Base-by-base conservation (phyloP, 1,140 invertebrate genomes). In the Hyposmocoma kahamanoa region DNA sequence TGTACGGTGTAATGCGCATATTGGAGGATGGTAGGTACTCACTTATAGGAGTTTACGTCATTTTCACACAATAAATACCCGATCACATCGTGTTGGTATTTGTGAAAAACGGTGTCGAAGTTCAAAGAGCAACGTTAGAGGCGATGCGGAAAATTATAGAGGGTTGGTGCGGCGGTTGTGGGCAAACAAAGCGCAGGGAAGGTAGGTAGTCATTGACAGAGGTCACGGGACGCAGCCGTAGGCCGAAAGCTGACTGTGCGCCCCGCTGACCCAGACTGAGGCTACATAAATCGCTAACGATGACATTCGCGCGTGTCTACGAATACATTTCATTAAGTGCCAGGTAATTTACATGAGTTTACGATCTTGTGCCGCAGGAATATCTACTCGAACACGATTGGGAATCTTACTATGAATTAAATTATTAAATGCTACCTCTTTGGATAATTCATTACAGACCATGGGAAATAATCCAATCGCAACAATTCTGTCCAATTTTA, bases 41-140 rank as follows among this genome's bases (percentile, higher is more conserved):
- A n/a, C n/a, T n/a, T 17, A 17, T 36, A 36, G 15, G 13, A 36
- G 32, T 36, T 36, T 15, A 15, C 4, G 32, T 36, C 32, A 36
- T 36, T 1, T 36, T 36, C 32, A 15, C 32, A 36, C 32, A 36
- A 36, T 36, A 15, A 26, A 17, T 36, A 6, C 32, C 15, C 18
- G 32, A 36, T 36, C 15, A 36, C 32, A 36, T 36, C 32, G 32
- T 36, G 32, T 36, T 36, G 32, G 32, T 36, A 36, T 36, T 36
- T 36, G 32, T 47, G 57, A 63, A 66, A 72, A 71, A 64, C 63
- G 61, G 59, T 70, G 72, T 64, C 64, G 52, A 47, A 76, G 75
- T 56, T 72, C 69, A 75, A 57, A 72, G 65, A 62, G 56, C 59
- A 67, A 62, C 56, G 61, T 53, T 32, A 49, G 44, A 48, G 50